These are phyloP conservation scores for Oncorhynchus clarkii DNA, from an alignment of 2,113 vertebrate species.

Conservation along the genomic window DNA sequence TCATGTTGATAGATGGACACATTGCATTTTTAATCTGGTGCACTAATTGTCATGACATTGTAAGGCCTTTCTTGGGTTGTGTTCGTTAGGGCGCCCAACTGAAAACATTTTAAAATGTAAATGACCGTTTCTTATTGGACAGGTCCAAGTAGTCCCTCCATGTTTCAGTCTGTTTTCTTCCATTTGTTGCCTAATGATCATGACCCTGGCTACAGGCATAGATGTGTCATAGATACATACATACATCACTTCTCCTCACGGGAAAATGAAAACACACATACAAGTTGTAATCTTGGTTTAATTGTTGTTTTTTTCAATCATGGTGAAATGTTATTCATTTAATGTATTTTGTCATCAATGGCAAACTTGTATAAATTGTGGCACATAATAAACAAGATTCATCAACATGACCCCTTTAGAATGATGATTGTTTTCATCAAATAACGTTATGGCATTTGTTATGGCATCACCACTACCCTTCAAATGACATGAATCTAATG, in stretches of 20 bases:
- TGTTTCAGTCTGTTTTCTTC: no score
- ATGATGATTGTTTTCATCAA: conserved; percentile 33
- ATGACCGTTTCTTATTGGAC: no score
- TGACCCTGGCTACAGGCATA: no score
- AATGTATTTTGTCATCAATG: conserved; percentile 56
- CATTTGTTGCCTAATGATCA: no score
- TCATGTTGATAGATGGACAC: not conserved
- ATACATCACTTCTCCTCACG: no score
- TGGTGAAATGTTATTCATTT: conserved; percentile 27
- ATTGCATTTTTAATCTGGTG: no score
- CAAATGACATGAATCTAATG: conserved; percentile 43
- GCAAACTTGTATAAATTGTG: conserved; percentile 20
- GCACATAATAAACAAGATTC: conserved; percentile 44
- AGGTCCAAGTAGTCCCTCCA: no score
- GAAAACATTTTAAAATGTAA: no score
- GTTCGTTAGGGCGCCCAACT: no score
- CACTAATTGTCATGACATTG: no score
- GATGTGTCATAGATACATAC: no score
- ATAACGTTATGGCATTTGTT: conserved; percentile 31
- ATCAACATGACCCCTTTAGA: conserved; percentile 38
- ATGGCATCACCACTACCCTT: conserved; percentile 14
- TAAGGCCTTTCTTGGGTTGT: no score
- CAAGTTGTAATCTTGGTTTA: conserved; percentile 51
- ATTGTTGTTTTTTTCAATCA: conserved; percentile 38
- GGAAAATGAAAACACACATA: not conserved